Evolutionary conservation across 2,888 invertebrate genomes (phyloP).

Genomic region (Protodeltote pygarga): DNA sequence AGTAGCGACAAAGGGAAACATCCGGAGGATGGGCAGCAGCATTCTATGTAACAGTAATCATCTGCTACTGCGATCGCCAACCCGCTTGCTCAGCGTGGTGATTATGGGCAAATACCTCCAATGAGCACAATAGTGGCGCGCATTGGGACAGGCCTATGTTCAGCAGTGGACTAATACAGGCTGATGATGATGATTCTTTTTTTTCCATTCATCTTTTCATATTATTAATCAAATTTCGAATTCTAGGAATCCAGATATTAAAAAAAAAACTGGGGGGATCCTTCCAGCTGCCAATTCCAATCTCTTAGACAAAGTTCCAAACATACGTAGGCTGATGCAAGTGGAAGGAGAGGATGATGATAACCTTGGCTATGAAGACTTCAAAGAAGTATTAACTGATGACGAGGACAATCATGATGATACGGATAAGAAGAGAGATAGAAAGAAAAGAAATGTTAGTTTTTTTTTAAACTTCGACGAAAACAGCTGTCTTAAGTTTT

Average conservation of each 20-base stretch:
- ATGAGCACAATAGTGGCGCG: no score
- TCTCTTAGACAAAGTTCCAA: slow-evolving; percentile 30
- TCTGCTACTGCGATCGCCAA: no score
- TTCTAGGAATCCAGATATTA: slow-evolving; percentile 44
- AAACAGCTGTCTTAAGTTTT: background rate
- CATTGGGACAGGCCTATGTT: no score
- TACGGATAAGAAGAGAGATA: slow-evolving; percentile 52
- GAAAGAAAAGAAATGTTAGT: slow-evolving; percentile 51
- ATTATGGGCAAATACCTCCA: no score
- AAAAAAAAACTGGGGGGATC: slow-evolving; percentile 1
- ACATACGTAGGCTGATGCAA: slow-evolving; percentile 64
- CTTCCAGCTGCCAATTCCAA: background rate
- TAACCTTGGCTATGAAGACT: slow-evolving; percentile 62
- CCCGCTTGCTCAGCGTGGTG: no score
- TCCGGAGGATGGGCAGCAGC: no score
- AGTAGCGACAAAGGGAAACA: no score
- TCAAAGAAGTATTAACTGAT: slow-evolving; percentile 65
- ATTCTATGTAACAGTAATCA: no score
- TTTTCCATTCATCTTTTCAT: background rate
- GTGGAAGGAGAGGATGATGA: slow-evolving; percentile 61
- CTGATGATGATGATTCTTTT: no score
- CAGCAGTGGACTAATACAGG: no score
- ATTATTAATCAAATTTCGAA: background rate
- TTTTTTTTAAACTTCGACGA: background rate
- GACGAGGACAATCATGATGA: slow-evolving; percentile 60